Conservation (phyloP, 2,113 vertebrate genomes). For the Alces alces region DNA sequence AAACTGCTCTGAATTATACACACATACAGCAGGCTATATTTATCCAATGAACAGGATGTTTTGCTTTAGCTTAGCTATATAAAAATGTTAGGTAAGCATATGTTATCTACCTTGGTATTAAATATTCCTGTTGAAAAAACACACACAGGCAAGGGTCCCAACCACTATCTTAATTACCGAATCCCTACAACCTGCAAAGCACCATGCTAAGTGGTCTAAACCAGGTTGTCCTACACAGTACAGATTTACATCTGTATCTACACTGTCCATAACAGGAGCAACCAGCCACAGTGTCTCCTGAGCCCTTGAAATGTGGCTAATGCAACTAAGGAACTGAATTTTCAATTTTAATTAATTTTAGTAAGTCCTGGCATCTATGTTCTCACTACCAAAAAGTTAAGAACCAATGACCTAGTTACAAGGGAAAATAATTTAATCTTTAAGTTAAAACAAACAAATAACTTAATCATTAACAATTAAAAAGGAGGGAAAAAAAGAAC, state of each 20-base stretch:
- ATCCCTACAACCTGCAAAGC: neutral
- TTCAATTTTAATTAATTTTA: neutral
- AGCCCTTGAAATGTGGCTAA: neutral
- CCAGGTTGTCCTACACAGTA: neutral
- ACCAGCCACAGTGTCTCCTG: neutral
- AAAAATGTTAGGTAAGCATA: constrained; percentile 18
- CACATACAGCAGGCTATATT: constrained; percentile 77
- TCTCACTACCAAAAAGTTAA: neutral
- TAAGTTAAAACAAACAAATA: neutral
- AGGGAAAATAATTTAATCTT: constrained; percentile 9
- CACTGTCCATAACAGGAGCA: neutral
- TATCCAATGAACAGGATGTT: constrained; percentile 83
- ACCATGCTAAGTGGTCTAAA: neutral
- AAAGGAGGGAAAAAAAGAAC: neutral
- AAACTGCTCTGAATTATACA: constrained; percentile 80
- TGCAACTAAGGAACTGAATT: neutral
- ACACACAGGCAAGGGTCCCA: neutral
- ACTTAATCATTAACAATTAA: neutral
- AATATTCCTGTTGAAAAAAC: constrained; percentile 9
- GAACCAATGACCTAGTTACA: neutral
- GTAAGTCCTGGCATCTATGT: neutral
- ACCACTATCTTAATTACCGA: neutral
- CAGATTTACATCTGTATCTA: neutral
- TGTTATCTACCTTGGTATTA: constrained; percentile 56
- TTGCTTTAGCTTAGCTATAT: constrained; percentile 55